Conservation (phyloP, 2,888 invertebrate genomes). For the Amblyteles armatorius region DNA sequence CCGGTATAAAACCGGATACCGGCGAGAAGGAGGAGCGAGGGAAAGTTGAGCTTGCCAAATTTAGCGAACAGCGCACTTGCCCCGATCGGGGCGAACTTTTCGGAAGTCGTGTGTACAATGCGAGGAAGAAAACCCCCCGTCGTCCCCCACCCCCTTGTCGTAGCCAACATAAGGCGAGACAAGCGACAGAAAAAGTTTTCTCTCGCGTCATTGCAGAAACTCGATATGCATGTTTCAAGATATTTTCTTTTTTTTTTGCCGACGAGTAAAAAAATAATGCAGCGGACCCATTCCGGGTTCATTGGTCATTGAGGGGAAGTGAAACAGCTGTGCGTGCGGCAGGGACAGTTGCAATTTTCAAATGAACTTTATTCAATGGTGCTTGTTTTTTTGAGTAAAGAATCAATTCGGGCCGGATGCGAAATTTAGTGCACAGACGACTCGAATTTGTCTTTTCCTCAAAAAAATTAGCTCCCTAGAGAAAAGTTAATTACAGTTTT, state of each 20-base stretch:
- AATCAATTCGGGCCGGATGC: too few relatives aligned
- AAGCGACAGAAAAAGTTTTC: constrained; percentile 2
- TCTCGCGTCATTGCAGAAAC: neutral
- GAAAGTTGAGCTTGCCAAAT: constrained; percentile 70
- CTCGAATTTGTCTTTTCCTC: too few relatives aligned
- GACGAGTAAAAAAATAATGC: neutral
- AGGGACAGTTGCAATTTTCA: too few relatives aligned
- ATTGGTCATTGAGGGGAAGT: neutral
- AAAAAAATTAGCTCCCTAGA: too few relatives aligned
- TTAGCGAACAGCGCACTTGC: constrained; percentile 46
- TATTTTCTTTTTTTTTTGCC: neutral
- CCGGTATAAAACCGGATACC: constrained; percentile 14
- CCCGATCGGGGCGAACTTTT: constrained; percentile 56
- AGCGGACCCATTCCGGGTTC: neutral
- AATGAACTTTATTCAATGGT: too few relatives aligned
- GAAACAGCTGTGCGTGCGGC: too few relatives aligned
- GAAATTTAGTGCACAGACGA: too few relatives aligned
- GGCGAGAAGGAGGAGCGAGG: neutral
- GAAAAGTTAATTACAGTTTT: too few relatives aligned
- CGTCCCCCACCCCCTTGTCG: neutral
- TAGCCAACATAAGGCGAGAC: neutral
- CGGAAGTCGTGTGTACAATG: constrained; percentile 15
- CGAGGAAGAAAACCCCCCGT: neutral
- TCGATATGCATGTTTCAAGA: neutral
- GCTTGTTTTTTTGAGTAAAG: too few relatives aligned